Conservation (phyloP, 2,797 vertebrate genomes). For the Enteromius mattozi region DNA sequence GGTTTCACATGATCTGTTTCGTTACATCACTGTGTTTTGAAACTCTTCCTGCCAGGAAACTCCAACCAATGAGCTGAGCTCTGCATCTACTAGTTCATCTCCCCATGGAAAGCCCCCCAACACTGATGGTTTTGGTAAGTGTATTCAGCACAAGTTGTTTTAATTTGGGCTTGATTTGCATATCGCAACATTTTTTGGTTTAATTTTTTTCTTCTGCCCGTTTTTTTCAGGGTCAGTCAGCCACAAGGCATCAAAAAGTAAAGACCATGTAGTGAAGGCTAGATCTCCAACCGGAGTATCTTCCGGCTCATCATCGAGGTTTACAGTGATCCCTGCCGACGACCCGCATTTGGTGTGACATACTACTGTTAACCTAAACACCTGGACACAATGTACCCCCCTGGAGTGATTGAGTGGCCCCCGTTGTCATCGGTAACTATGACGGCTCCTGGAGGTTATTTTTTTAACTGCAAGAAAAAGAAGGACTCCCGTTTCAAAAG, state of each 20-base stretch:
- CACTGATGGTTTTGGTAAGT: slow-evolving; percentile 77
- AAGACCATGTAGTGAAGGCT: slow-evolving; percentile 82
- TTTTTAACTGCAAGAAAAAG: slow-evolving; percentile 78
- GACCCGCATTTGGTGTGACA: slow-evolving; percentile 84
- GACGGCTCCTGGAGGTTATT: slow-evolving; percentile 77
- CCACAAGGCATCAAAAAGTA: slow-evolving; percentile 87
- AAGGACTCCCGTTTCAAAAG: slow-evolving; percentile 74
- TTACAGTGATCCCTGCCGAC: slow-evolving; percentile 91
- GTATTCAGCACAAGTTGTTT: not conserved
- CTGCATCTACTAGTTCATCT: slow-evolving; percentile 77
- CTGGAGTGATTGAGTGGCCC: slow-evolving; percentile 56
- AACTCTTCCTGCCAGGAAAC: slow-evolving; percentile 82
- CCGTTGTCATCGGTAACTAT: slow-evolving; percentile 47
- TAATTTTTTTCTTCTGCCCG: not conserved
- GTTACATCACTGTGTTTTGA: slow-evolving; percentile 26
- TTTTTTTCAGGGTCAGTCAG: slow-evolving; percentile 77
- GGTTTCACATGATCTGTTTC: slow-evolving; percentile 11
- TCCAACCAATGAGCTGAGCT: slow-evolving; percentile 89
- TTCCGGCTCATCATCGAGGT: slow-evolving; percentile 86
- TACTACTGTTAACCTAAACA: slow-evolving; percentile 23
- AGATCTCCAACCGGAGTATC: slow-evolving; percentile 74
- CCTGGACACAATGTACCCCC: slow-evolving; percentile 51
- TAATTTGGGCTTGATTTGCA: not conserved
- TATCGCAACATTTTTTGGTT: slow-evolving; percentile 55
- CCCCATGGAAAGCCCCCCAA: slow-evolving; percentile 76